Evolutionary conservation across 2,888 invertebrate genomes (phyloP).

Genomic region (Epistrophella euchroma): DNA sequence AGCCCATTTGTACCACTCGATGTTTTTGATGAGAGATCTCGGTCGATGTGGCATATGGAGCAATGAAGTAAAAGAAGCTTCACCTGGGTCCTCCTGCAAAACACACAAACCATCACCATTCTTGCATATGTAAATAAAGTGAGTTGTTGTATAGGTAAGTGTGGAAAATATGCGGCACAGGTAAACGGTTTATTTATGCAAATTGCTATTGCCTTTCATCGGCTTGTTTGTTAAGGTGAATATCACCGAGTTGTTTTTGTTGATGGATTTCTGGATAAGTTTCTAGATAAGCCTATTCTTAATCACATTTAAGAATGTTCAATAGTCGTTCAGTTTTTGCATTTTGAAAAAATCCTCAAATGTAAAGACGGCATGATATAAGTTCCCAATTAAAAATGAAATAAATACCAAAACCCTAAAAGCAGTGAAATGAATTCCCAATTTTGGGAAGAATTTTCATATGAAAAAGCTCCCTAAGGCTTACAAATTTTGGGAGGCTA

Average conservation of each 20-base stretch:
- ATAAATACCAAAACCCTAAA: too few species aligned
- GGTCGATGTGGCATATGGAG: conserved; percentile 5
- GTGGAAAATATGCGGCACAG: conserved; percentile 55
- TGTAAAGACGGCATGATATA: too few species aligned
- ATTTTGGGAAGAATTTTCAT: too few species aligned
- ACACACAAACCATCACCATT: conserved; percentile 15
- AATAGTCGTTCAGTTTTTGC: too few species aligned
- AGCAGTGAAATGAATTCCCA: too few species aligned
- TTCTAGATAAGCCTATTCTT: neutral
- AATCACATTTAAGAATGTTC: too few species aligned
- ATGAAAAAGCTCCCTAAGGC: too few species aligned
- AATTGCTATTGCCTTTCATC: conserved; percentile 53
- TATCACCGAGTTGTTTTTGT: neutral
- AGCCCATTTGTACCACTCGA: conserved; percentile 62
- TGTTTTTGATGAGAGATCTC: conserved; percentile 58
- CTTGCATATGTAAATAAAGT: conserved; percentile 44
- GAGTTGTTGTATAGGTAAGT: conserved; percentile 67
- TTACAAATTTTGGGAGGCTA: too few species aligned
- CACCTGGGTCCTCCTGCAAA: conserved; percentile 21
- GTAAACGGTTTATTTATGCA: conserved; percentile 72
- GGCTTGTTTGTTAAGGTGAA: conserved; percentile 16
- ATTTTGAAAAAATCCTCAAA: too few species aligned
- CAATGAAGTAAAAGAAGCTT: neutral
- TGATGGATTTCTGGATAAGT: neutral
- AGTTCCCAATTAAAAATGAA: too few species aligned